A percentile compares a stretch with the other conserved stretches of the same genome.
Evolutionary conservation across 2,888 invertebrate genomes (phyloP).

Genomic region (Drosophila leonis): DNA sequence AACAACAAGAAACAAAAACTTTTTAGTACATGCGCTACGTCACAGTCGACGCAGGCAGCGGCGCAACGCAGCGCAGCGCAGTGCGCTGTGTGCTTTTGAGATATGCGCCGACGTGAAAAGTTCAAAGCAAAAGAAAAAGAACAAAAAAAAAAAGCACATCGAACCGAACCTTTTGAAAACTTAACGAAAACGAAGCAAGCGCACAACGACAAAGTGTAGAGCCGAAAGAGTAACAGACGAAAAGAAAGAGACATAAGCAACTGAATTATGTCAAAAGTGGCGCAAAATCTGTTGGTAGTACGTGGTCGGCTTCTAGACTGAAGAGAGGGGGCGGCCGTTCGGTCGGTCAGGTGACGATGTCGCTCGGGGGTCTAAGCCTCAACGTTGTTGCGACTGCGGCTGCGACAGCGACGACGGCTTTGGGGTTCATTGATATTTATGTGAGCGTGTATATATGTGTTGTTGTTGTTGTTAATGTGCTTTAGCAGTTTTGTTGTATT

Average conservation of each 20-base stretch:
- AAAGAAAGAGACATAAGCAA: constrained; percentile 31
- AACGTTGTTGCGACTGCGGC: constrained; percentile 8
- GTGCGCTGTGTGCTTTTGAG: constrained; percentile 43
- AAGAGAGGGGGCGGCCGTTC: constrained; percentile 4
- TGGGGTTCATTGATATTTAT: constrained; percentile 75
- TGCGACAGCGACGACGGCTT: neutral
- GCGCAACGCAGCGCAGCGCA: constrained; percentile 13
- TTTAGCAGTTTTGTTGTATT: constrained; percentile 33
- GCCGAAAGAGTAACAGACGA: constrained; percentile 36
- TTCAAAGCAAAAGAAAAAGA: constrained; percentile 54
- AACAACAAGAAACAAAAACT: constrained; percentile 60
- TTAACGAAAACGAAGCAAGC: constrained; percentile 69
- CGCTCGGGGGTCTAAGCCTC: constrained; percentile 37
- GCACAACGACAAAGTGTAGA: constrained; percentile 43
- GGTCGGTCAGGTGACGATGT: constrained; percentile 5
- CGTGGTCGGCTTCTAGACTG: constrained; percentile 20
- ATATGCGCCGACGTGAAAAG: constrained; percentile 68
- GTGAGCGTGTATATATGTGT: neutral
- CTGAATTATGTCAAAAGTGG: constrained; percentile 75
- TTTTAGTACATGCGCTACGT: constrained; percentile 52
- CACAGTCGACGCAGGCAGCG: constrained; percentile 30
- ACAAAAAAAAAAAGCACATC: constrained; percentile 30
- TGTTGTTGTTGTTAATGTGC: constrained; percentile 3
- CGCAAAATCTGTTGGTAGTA: constrained; percentile 65
- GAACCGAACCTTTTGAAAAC: constrained; percentile 69